Evolutionary conservation across 2,797 vertebrate genomes (phyloP).

Genomic region (Ceryle rudis): DNA sequence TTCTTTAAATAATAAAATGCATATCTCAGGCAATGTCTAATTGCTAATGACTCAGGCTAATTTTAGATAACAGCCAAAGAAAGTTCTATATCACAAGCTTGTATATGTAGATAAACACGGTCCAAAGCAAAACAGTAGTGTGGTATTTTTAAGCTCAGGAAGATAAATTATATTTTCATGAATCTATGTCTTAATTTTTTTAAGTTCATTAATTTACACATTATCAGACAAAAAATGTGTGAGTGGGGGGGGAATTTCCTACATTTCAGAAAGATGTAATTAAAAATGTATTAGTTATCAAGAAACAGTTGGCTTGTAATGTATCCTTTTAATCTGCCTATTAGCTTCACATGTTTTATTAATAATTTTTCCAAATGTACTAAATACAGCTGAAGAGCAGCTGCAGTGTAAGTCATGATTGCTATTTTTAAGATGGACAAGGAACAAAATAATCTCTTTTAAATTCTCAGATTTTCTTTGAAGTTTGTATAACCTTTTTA

Average conservation of each 20-base stretch:
- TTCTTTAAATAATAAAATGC: neutral
- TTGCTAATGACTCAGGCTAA: too few species aligned
- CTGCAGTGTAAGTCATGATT: neutral
- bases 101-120: neutral
- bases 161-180: neutral
- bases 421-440: neutral
- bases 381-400: neutral
- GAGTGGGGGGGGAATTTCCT: neutral
- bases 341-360: slow-evolving; percentile 39
- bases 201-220: neutral
- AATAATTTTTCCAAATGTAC: neutral
- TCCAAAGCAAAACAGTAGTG: neutral
- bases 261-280: neutral
- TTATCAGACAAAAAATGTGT: neutral
- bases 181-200: neutral
- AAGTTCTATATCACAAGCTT: fast-evolving
- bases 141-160: neutral
- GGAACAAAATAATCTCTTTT: neutral
- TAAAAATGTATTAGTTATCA: slow-evolving; percentile 12
- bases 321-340: neutral
- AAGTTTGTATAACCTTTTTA: neutral
- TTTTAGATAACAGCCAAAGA: neutral
- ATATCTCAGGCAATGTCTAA: neutral
- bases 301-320: neutral
- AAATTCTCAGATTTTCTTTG: neutral